phyloP scores from a whole-genome alignment of 2,888 invertebrate genomes.

The Ectemnius lituratus region DNA sequence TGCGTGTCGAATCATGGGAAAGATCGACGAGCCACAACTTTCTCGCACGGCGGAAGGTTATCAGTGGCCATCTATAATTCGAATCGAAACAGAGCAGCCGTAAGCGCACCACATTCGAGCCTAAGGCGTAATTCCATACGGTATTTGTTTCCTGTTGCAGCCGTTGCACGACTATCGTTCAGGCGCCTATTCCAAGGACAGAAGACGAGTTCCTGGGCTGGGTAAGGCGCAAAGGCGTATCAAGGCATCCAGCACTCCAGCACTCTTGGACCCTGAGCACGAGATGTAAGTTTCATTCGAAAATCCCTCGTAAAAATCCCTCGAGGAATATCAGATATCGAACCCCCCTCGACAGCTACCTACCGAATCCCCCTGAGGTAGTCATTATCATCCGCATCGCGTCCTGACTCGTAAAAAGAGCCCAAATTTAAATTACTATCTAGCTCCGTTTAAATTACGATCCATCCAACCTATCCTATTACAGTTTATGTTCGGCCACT shows the following conservation, averaged over 20 bases:
- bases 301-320: slow-evolving; percentile 1
- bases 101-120: slow-evolving; percentile 10
- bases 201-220: slow-evolving; percentile 66
- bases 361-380: no score
- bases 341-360: no score
- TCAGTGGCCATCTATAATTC: slow-evolving; percentile 35
- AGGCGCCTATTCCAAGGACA: slow-evolving; percentile 62
- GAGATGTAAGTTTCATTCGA: slow-evolving; percentile 64
- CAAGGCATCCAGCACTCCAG: slow-evolving; percentile 74
- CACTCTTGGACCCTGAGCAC: slow-evolving; percentile 69
- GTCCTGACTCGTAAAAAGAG: no score
- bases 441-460: no score
- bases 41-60: slow-evolving; percentile 47
- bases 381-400: no score
- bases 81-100: slow-evolving; percentile 3
- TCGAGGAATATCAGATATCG: no score
- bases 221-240: slow-evolving; percentile 71
- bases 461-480: no score
- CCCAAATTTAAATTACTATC: no score
- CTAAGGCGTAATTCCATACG: no score
- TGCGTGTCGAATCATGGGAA: slow-evolving; percentile 61
- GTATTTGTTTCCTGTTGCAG: slow-evolving; percentile 50
- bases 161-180: slow-evolving; percentile 64
- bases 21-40: slow-evolving; percentile 41
- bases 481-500: no score